Conservation (phyloP, 1,140 invertebrate genomes). For the Drosophila kanapiae region DNA sequence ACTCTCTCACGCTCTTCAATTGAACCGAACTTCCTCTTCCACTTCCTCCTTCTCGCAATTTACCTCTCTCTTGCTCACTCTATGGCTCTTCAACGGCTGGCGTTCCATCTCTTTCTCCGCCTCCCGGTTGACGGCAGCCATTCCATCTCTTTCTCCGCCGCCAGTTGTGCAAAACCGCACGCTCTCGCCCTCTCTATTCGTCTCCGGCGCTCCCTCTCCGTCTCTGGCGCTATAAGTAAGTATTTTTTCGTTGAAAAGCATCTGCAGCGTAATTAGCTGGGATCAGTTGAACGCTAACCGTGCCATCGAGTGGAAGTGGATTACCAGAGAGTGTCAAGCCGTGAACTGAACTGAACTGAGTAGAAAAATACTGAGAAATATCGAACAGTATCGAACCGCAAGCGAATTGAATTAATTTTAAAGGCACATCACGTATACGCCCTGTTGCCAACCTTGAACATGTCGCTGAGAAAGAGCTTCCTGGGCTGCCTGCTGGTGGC, state of each 20-base stretch:
- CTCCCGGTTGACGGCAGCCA: background rate
- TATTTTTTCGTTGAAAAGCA: slow-evolving; percentile 74
- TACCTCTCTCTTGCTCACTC: background rate
- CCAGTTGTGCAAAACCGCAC: slow-evolving; percentile 36
- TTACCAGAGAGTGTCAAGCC: slow-evolving; percentile 29
- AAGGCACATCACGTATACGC: slow-evolving; percentile 36
- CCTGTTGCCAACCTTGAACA: slow-evolving; percentile 24
- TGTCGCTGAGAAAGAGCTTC: slow-evolving; percentile 54
- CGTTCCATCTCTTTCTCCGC: slow-evolving; percentile 18
- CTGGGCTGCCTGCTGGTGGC: slow-evolving; percentile 61
- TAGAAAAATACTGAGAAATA: slow-evolving; percentile 5
- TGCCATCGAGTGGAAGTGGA: slow-evolving; percentile 65
- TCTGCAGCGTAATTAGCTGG: slow-evolving; percentile 63
- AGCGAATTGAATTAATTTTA: background rate
- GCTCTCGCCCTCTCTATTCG: slow-evolving; percentile 37
- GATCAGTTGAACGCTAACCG: slow-evolving; percentile 69
- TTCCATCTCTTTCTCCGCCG: slow-evolving; percentile 17
- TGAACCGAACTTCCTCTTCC: slow-evolving; percentile 60
- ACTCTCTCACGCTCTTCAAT: slow-evolving; percentile 79
- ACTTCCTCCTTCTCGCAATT: slow-evolving; percentile 11
- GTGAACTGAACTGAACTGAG: slow-evolving; percentile 13
- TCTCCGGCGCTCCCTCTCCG: slow-evolving; percentile 25
- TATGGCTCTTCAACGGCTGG: background rate
- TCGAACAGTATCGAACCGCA: slow-evolving; percentile 1
- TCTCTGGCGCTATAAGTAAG: slow-evolving; percentile 26